These are phyloP conservation scores for Motacilla alba DNA, from an alignment of 2,113 vertebrate species.

Conservation along the genomic window DNA sequence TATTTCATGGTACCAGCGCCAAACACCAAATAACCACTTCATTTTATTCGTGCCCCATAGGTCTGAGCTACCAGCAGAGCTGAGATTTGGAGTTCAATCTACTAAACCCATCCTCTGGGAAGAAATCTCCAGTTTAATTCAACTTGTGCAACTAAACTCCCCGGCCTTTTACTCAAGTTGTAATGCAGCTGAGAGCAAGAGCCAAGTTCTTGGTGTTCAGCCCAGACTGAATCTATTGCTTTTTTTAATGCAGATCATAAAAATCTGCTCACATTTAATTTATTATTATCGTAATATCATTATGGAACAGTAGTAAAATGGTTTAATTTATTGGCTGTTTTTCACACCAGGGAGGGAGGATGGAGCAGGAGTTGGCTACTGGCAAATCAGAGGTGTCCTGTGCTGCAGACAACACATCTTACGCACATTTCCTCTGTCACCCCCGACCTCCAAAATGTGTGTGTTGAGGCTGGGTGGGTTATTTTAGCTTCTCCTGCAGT, in stretches of 20 bases:
- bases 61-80: background rate
- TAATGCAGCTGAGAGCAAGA: background rate
- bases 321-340: constrained; percentile 28
- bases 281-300: constrained; percentile 67
- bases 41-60: background rate
- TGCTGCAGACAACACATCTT: background rate
- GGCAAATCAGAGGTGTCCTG: background rate
- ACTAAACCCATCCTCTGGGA: background rate
- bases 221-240: constrained; percentile 37
- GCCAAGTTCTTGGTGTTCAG: constrained; percentile 56
- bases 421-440: accelerated
- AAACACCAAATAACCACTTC: background rate
- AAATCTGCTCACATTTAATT: constrained; percentile 55
- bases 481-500: background rate
- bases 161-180: background rate
- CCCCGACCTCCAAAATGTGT: background rate
- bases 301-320: constrained; percentile 44
- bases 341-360: background rate
- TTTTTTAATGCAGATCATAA: constrained; percentile 44
- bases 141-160: background rate
- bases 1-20: background rate
- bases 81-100: background rate
- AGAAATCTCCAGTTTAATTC: background rate
- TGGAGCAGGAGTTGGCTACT: background rate
- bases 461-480: background rate